A percentile compares a stretch with the other conserved stretches of the same genome.
phyloP scores from a whole-genome alignment of 2,797 vertebrate genomes.

The Coracias cyanogaster region DNA sequence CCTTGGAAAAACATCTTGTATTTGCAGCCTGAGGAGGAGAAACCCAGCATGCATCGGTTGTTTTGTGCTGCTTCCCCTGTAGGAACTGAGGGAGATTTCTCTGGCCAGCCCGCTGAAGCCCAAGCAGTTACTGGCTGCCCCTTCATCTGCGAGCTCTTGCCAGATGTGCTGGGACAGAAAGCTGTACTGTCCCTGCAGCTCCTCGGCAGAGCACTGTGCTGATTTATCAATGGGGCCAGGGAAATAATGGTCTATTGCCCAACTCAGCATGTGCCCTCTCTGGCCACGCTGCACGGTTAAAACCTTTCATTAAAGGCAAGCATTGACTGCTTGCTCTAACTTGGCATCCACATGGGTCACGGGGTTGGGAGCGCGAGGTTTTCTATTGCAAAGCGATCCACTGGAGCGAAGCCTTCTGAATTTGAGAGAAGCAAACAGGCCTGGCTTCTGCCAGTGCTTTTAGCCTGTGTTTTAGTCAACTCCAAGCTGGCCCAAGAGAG shows the following conservation, averaged over 20 bases:
- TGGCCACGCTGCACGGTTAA: neutral
- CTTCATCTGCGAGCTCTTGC: neutral
- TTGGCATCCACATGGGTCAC: neutral
- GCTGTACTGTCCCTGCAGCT: neutral
- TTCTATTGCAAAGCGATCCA: neutral
- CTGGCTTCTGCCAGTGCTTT: neutral
- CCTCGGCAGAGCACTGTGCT: neutral
- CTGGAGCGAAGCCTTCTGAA: neutral
- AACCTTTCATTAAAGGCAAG: neutral
- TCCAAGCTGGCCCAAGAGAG: rapidly evolving
- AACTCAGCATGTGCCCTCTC: neutral
- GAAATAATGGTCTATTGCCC: neutral
- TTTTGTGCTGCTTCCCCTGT: neutral
- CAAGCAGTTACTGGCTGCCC: neutral
- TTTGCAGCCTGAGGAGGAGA: neutral
- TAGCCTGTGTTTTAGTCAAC: neutral
- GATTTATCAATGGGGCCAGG: neutral
- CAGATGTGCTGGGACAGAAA: neutral
- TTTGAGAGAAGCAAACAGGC: neutral
- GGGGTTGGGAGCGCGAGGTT: neutral
- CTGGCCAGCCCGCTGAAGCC: rapidly evolving
- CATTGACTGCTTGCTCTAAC: neutral
- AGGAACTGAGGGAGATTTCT: neutral
- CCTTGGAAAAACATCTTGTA: neutral
- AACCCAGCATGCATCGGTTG: rapidly evolving